Evolutionary conservation across 2,113 vertebrate genomes (phyloP).

Genomic region (Eonycteris spelaea): DNA sequence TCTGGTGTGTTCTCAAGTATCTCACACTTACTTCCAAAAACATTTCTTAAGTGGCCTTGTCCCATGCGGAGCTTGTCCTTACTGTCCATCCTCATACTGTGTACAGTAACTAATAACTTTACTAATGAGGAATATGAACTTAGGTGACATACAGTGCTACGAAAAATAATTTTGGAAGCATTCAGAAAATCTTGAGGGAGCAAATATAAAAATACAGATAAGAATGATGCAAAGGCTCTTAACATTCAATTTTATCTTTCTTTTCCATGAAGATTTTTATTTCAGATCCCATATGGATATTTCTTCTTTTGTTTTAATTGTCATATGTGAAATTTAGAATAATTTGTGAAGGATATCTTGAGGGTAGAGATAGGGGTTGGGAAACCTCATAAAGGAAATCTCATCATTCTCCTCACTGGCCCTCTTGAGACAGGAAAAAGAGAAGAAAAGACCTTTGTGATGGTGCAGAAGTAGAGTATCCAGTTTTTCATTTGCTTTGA

Average conservation of each 20-base stretch:
- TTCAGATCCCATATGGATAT: neutral
- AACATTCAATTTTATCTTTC: neutral
- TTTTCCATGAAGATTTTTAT: neutral
- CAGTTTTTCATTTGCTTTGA: neutral
- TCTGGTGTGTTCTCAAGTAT: neutral
- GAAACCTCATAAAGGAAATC: neutral
- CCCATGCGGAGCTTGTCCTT: neutral
- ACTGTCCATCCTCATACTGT: neutral
- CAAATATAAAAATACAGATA: neutral
- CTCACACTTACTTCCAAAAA: neutral
- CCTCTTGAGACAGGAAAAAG: neutral
- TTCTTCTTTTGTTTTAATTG: neutral
- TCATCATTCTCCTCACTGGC: neutral
- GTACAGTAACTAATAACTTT: neutral
- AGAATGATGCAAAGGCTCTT: neutral
- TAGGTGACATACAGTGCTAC: neutral
- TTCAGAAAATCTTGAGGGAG: neutral
- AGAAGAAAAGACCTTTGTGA: neutral
- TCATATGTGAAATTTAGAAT: neutral
- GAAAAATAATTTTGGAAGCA: neutral
- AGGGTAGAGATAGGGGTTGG: neutral
- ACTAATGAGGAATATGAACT: neutral
- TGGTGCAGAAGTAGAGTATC: too few species aligned
- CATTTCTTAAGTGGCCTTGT: neutral
- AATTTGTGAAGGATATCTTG: neutral